Base-by-base conservation (phyloP, 2,888 invertebrate genomes). In the Acanthosepion esculentum region DNA sequence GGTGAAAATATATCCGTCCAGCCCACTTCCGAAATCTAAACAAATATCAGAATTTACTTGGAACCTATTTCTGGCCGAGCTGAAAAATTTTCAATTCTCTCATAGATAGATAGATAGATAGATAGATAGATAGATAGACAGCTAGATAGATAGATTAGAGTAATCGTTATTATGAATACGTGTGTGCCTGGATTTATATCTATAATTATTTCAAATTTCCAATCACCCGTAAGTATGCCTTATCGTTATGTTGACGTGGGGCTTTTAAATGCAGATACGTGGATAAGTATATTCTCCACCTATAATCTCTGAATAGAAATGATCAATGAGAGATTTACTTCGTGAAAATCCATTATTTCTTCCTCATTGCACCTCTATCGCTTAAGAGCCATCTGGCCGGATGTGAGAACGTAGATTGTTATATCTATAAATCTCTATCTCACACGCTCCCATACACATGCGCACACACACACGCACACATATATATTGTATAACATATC, bases 171-270 rank as follows among this genome's bases (percentile, higher is more conserved):
- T 50, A 50, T 50, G 15, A 50, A 50, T 50, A 50, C 18, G 12
- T 78, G 2, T 5, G 64, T n/a, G 33, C 3, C 15, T 78, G 78
- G n/a, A 78, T n/a, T n/a, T 12, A 78, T 78, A 18, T 78, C n/a
- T 78, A 10, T n/a, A 78, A 78, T 78, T 12, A 15, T 78, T 33
- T 78, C 78, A 78, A 78, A 33, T 78, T 78, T 33, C n/a, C 78
- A 78, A 78, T 78, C 78, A 78, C 78, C 78, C 78, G n/a, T 78
- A 78, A 78, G 78, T 18, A n/a, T 78, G n/a, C n/a, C 78, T n/a
- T 78, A n/a, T 33, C 78, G 78, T 18, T 33, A 7, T n/a, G n/a
- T 33, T 78, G 78, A 78, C 78, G 78, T 78, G n/a, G 2, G 78
- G 12, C n/a, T 78, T 78, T 78, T n/a, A 78, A 78, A 78, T n/a